A percentile compares a stretch with the other conserved stretches of the same genome.
These are phyloP conservation scores for Salminus brasiliensis DNA, from an alignment of 2,113 vertebrate genomes.

Conservation along the genomic window DNA sequence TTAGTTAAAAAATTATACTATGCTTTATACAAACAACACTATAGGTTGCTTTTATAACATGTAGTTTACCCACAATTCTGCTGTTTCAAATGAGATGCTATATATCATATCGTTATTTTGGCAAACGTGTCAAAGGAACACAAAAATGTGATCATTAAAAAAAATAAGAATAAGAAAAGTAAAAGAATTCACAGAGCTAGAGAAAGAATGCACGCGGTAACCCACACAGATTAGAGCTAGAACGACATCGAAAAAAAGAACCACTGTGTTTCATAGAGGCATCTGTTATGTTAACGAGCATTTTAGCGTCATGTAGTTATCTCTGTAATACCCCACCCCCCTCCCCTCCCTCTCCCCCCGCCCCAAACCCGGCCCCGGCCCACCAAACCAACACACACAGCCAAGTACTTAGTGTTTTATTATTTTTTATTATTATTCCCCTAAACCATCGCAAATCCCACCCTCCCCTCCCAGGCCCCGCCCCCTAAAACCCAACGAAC, in stretches of 20 bases:
- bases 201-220: conserved; percentile 74
- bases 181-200: conserved; percentile 81
- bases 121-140: conserved; percentile 77
- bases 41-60: conserved; percentile 76
- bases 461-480: conserved; percentile 7
- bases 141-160: conserved; percentile 61
- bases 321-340: conserved; percentile 51
- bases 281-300: conserved; percentile 76
- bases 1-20: conserved; percentile 87
- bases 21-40: conserved; percentile 90
- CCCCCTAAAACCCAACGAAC: conserved; percentile 58
- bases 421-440: not conserved
- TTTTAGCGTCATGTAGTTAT: conserved; percentile 57
- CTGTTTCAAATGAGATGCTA: conserved; percentile 69
- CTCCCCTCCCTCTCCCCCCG: conserved; percentile 27
- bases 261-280: conserved; percentile 60
- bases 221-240: conserved; percentile 90
- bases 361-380: not conserved
- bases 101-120: conserved; percentile 77
- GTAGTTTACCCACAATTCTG: conserved; percentile 63
- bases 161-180: conserved; percentile 79
- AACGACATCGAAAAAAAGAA: conserved; percentile 85
- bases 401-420: conserved; percentile 39
- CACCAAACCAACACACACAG: conserved; percentile 43
- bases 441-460: conserved; percentile 39